Conservation (phyloP, 2,888 invertebrate genomes). For the Labia minor region DNA sequence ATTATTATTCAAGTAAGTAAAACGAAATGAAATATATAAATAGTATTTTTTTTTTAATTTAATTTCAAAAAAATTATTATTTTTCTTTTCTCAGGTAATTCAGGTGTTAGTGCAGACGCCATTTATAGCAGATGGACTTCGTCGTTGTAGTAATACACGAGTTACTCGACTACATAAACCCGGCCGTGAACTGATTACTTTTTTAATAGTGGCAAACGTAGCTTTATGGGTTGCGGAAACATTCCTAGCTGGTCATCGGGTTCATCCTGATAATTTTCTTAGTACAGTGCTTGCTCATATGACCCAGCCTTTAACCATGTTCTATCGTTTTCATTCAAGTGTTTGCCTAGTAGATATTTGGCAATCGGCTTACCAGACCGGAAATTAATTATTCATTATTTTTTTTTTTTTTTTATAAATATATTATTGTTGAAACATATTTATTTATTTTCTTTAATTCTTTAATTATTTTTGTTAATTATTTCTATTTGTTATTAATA, state of each 20-base stretch:
- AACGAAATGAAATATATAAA: too few relatives aligned
- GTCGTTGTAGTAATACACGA: slow-evolving; percentile 59
- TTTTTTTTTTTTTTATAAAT: too few relatives aligned
- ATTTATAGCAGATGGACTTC: slow-evolving; percentile 58
- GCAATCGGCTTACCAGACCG: slow-evolving; percentile 60
- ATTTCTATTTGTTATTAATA: too few relatives aligned
- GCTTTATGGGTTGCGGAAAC: slow-evolving; percentile 67
- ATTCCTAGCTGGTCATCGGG: slow-evolving; percentile 37
- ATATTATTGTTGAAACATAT: too few relatives aligned
- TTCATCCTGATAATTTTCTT: background rate
- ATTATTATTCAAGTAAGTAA: slow-evolving; percentile 44
- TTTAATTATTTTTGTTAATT: too few relatives aligned
- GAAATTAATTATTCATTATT: slow-evolving; percentile 26
- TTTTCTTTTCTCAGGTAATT: slow-evolving; percentile 41
- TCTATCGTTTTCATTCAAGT: slow-evolving; percentile 67
- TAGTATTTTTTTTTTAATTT: too few relatives aligned
- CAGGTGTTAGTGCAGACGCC: slow-evolving; percentile 65
- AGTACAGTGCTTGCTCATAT: slow-evolving; percentile 62
- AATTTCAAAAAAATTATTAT: too few relatives aligned
- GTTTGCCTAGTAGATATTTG: slow-evolving; percentile 69
- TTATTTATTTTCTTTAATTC: too few relatives aligned
- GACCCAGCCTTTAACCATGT: slow-evolving; percentile 62
- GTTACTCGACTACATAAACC: slow-evolving; percentile 55
- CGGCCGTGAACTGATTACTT: slow-evolving; percentile 63
- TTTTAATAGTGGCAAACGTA: slow-evolving; percentile 62